These are phyloP conservation scores for Neopelma chrysocephalum DNA, from an alignment of 2,797 vertebrate genomes.

Conservation along the genomic window DNA sequence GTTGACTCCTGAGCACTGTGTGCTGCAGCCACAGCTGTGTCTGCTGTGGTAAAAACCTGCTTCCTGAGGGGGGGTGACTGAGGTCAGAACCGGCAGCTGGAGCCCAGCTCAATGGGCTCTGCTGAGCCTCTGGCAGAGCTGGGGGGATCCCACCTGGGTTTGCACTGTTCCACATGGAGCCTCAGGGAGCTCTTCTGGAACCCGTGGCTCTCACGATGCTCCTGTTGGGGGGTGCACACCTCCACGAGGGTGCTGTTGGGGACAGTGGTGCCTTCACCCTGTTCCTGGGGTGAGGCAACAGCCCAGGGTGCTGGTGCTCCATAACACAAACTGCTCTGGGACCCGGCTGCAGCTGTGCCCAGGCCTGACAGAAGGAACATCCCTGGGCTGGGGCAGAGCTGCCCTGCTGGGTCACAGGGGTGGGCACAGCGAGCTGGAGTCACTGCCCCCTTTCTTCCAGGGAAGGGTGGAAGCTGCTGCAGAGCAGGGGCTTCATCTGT, in stretches of 20 bases:
- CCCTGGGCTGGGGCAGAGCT: neutral
- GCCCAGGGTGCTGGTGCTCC: neutral
- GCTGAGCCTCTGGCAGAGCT: neutral
- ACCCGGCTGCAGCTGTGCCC: neutral
- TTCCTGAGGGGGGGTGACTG: neutral
- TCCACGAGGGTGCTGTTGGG: neutral
- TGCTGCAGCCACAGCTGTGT: rapidly evolving
- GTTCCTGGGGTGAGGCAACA: neutral
- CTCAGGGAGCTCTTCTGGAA: neutral
- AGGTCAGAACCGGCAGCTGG: neutral
- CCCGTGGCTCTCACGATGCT: rapidly evolving
- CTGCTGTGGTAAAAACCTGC: rapidly evolving
- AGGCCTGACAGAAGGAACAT: neutral
- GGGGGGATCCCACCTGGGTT: too few relatives aligned
- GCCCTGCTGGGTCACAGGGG: too few relatives aligned
- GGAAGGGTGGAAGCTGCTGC: rapidly evolving
- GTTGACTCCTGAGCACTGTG: rapidly evolving
- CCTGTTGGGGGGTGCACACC: too few relatives aligned
- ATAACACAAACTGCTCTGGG: neutral
- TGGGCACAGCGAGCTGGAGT: neutral
- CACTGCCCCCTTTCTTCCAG: too few relatives aligned
- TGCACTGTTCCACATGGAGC: rapidly evolving
- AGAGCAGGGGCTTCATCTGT: rapidly evolving
- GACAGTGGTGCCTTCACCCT: rapidly evolving
- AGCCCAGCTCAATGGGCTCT: rapidly evolving